Evolutionary conservation across 2,888 invertebrate species (phyloP).

Genomic region (Trichopoda pennipes): DNA sequence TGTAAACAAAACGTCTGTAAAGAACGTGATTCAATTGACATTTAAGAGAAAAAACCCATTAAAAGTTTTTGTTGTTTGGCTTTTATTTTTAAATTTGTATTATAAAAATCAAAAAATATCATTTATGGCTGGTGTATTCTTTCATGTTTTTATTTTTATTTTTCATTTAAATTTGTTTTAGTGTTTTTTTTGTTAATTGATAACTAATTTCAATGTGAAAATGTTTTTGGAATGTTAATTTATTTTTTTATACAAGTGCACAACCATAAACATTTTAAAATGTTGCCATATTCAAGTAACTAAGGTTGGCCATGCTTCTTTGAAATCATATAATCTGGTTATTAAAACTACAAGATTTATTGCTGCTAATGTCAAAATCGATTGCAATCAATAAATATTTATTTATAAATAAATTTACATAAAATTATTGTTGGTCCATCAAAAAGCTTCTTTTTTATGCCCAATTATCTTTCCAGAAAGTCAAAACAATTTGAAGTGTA

Average conservation of each 20-base stretch:
- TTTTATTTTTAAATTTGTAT: constrained; percentile 24
- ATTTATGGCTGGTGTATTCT: constrained; percentile 34
- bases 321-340: not conserved
- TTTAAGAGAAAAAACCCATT: constrained; percentile 60
- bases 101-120: not conserved
- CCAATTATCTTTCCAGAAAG: too few relatives aligned
- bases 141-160: not conserved
- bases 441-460: too few relatives aligned
- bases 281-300: constrained; percentile 3
- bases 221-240: constrained; percentile 47
- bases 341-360: too few relatives aligned
- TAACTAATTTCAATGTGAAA: constrained; percentile 51
- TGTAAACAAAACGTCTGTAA: constrained; percentile 25
- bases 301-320: constrained; percentile 10
- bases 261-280: constrained; percentile 20
- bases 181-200: constrained; percentile 38
- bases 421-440: too few relatives aligned
- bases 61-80: constrained; percentile 36
- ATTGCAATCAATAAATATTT: too few relatives aligned
- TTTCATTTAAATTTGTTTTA: constrained; percentile 11
- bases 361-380: too few relatives aligned
- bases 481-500: too few relatives aligned
- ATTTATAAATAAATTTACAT: too few relatives aligned
- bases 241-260: not conserved
- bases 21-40: constrained; percentile 64